phyloP scores from a whole-genome alignment of 2,888 invertebrate species.

The Hetaerina titia region DNA sequence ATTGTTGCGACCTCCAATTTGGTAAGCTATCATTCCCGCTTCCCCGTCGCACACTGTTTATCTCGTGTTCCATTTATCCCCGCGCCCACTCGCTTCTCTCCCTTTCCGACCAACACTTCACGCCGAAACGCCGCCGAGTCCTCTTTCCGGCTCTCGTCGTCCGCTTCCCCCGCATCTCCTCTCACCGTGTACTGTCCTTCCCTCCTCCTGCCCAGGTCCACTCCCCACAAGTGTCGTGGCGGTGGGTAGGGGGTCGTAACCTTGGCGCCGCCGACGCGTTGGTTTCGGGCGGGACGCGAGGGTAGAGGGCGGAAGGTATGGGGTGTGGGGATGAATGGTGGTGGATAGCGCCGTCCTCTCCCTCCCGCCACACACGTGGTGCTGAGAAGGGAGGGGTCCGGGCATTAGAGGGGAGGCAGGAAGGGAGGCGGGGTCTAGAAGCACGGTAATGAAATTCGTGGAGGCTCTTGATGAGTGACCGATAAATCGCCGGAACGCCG shows the following conservation, averaged over 20 bases:
- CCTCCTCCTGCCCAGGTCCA: too few species aligned
- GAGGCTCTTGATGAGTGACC: constrained; percentile 29
- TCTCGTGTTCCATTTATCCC: neutral
- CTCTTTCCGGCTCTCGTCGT: neutral
- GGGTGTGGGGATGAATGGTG: neutral
- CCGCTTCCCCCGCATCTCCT: neutral
- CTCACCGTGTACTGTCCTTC: too few species aligned
- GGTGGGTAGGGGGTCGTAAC: neutral
- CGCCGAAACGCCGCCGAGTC: neutral
- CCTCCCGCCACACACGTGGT: neutral
- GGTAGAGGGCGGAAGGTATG: neutral
- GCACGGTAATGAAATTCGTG: neutral
- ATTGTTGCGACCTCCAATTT: neutral
- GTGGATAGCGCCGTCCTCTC: neutral
- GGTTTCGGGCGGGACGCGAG: neutral
- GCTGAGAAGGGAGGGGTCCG: neutral
- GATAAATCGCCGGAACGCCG: neutral
- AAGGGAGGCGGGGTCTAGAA: too few species aligned
- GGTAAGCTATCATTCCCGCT: neutral
- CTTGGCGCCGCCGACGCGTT: neutral
- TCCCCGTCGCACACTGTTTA: neutral
- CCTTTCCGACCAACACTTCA: neutral
- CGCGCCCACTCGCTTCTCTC: neutral
- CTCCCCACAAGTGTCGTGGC: too few species aligned
- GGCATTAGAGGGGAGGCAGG: neutral